Evolutionary conservation across 1,140 invertebrate genomes (phyloP), one percentile per base, ranked within the genome.

Genomic region (Campoletis sonorensis): DNA sequence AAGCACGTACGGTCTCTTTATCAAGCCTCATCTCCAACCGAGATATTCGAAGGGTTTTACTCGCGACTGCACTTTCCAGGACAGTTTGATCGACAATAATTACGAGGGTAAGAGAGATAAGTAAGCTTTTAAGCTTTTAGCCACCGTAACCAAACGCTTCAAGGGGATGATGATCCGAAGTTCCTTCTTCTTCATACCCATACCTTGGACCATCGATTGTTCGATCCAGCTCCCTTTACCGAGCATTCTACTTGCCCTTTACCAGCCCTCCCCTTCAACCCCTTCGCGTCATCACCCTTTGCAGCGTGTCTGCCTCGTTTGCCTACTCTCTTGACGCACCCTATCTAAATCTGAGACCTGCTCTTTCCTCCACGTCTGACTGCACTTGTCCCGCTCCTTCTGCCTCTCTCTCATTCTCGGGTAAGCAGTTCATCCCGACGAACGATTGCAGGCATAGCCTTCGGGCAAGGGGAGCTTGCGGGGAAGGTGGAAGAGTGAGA

Each of bases 31-130:
- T n/a, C n/a, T 64, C 40, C 40, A 45, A 45, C 40, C 40, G 40
- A 45, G 40, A 45, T 45, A 45, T 45, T 33, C 70, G 51, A 77
- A 37, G 33, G 26, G 2, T 78, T 67, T 64, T 21, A 61, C 58
- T 49, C 33, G 23, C 21, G 27, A 21, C 61, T 40, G 51, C 68
- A 77, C 45, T 81, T 79, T 75, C 49, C 64, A 23, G 10, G 23
- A 67, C 37, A 80, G 49, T 68, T 82, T 76, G 81, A 80, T 82
- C 78, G 79, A 80, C 79, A 77, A 82, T 80, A 82, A 82, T 82
- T 82, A 82, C 61, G 68, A 54, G 16, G 54, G 75, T 21, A n/a
- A 54, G 51, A 54, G 45, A 75, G 54, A 64, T 82, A 79, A 64
- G 61, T 76, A 49, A 79, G 80, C 26, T 27, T 75, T 54, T 75